Evolutionary conservation across 2,113 vertebrate genomes (phyloP).

Genomic region (Callipepla californica): DNA sequence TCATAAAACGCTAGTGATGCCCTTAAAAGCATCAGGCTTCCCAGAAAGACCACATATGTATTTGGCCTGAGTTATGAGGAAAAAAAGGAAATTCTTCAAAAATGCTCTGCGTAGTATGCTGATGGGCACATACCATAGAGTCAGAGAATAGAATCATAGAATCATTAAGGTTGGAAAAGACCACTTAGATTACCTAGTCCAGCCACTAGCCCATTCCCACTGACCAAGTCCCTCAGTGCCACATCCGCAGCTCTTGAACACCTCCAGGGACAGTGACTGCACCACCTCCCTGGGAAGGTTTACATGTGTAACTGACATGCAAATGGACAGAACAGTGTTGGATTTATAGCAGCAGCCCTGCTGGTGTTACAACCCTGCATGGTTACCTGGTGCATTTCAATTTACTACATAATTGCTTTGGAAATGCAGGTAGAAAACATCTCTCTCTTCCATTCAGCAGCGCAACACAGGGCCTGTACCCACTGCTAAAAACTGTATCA

Average conservation of each 20-base stretch:
- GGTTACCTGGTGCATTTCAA: not conserved
- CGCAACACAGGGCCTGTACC: slow-evolving; percentile 12
- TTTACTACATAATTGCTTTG: slow-evolving; percentile 7
- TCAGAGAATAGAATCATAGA: too few species aligned
- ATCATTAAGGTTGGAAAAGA: too few species aligned
- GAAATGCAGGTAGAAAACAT: slow-evolving; percentile 33
- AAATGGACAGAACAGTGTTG: not conserved
- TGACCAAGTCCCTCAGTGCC: too few species aligned
- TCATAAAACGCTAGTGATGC: not conserved
- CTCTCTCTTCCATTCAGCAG: not conserved
- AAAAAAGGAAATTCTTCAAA: not conserved
- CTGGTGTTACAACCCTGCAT: not conserved
- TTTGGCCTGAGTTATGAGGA: not conserved
- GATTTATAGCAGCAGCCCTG: not conserved
- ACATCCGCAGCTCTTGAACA: too few species aligned
- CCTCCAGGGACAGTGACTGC: too few species aligned
- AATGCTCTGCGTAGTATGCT: not conserved
- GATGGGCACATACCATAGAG: not conserved
- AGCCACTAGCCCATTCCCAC: too few species aligned
- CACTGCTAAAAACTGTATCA: slow-evolving; percentile 64
- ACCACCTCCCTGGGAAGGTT: not conserved
- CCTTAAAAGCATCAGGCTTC: not conserved
- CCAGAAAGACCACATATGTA: not conserved
- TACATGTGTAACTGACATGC: not conserved
- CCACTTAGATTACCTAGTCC: too few species aligned